Percentiles rank a stretch among this genome's conserved stretches.
Conservation (phyloP, 1,140 invertebrate species). For the Leptopilina clavipes region DNA sequence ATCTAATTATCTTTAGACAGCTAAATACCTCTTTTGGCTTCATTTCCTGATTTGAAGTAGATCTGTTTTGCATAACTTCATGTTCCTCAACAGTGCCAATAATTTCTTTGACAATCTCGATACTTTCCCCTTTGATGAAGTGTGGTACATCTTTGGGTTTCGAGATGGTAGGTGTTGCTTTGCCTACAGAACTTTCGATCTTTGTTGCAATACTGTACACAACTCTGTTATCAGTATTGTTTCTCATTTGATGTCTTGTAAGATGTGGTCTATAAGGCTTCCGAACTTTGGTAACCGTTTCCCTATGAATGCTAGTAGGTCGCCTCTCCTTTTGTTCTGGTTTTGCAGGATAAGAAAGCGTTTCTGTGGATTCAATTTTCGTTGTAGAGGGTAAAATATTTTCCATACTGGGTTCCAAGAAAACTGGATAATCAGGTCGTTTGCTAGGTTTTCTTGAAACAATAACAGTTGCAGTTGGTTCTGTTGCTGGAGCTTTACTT, state of each 20-base stretch:
- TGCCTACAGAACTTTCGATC: conserved; percentile 43
- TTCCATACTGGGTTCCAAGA: conserved; percentile 66
- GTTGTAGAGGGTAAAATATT: conserved; percentile 50
- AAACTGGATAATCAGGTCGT: conserved; percentile 57
- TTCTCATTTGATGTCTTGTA: conserved; percentile 26
- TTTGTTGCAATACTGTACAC: conserved; percentile 1
- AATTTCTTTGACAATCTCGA: conserved; percentile 54
- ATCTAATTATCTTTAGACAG: not conserved
- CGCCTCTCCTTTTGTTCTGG: conserved; percentile 24
- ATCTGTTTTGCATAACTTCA: conserved; percentile 50
- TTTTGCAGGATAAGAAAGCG: conserved; percentile 41
- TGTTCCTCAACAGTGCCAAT: conserved; percentile 47
- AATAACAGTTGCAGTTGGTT: conserved; percentile 45
- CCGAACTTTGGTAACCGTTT: conserved; percentile 4
- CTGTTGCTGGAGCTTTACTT: conserved; percentile 41
- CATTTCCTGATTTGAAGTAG: conserved; percentile 51
- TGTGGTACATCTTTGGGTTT: conserved; percentile 35
- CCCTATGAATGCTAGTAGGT: conserved; percentile 7
- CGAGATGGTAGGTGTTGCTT: conserved; percentile 39
- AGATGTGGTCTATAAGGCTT: conserved; percentile 31
- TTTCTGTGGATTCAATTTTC: conserved; percentile 63
- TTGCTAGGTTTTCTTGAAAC: conserved; percentile 56
- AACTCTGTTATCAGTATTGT: conserved; percentile 24
- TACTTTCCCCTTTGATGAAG: conserved; percentile 21
- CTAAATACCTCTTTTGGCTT: conserved; percentile 67